A percentile compares a stretch with the other conserved stretches of the same genome.
Evolutionary conservation across 2,797 vertebrate genomes (phyloP).

Genomic region (Cynopterus sphinx): DNA sequence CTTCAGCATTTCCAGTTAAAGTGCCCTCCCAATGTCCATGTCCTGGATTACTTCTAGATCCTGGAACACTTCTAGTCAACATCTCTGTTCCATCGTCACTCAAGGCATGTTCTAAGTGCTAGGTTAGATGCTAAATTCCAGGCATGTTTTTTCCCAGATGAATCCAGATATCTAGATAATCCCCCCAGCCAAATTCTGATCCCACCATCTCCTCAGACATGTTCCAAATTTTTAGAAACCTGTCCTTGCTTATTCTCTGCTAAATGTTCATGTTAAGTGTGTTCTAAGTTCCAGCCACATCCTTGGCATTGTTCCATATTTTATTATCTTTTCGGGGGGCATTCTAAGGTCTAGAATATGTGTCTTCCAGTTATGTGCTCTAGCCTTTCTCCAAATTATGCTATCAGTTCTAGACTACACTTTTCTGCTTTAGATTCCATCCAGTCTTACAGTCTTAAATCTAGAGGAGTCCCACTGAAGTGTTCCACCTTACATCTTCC

Average conservation of each 20-base stretch:
- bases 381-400: background rate
- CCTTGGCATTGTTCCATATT: background rate
- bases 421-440: background rate
- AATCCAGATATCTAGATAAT: background rate
- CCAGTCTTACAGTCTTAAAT: background rate
- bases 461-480: background rate
- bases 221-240: background rate
- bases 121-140: background rate
- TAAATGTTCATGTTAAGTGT: background rate
- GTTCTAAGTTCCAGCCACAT: background rate
- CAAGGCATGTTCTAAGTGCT: background rate
- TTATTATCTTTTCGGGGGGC: background rate
- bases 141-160: background rate
- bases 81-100: background rate
- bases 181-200: background rate
- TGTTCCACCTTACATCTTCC: background rate
- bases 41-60: background rate
- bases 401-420: background rate
- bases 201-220: background rate
- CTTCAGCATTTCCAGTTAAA: background rate
- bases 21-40: background rate
- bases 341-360: conserved; percentile 29
- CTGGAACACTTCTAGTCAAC: background rate
- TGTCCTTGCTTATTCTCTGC: background rate
- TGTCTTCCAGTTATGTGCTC: background rate